Evolutionary conservation across 2,888 invertebrate species (phyloP), one percentile per base, ranked within the genome.

Genomic region (Metallyticus violacea): DNA sequence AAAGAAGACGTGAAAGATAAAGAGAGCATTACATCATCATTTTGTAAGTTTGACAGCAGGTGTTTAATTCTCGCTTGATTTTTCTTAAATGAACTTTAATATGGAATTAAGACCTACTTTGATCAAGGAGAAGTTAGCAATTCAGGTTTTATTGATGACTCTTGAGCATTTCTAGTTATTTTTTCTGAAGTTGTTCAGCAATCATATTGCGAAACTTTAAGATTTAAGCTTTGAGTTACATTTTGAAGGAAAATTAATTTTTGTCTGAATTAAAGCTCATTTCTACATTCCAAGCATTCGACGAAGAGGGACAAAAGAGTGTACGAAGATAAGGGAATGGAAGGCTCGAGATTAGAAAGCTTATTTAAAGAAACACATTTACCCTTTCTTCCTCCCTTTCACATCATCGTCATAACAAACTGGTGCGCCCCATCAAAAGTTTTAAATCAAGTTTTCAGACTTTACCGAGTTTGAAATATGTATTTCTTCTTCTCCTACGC

Each of bases 361-460:
- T 62, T 62, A 62, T 62, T 62, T 62, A 62, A 62, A 62, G 40
- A 62, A 62, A 62, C 40, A 62, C 40, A 62, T 62, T 62, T 62
- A 62, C 40, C 40, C 40, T 62, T 62, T 62, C 40, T 62, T 62
- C 40, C 40, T 15, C 40, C 40, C 40, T 62, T 62, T 22, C 40
- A 62, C 40, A 62, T 62, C 40, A 62, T 26, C 82, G 76, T 76
- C 30, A 27, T 82, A 82, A 82, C 76, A 82, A 76, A 82, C 26
- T 62, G 76, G 15, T 26, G 76, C 40, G 26, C 26, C 29, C 29
- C 81, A 81, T 81, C 81, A 81, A 81, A 81, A 81, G 40, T 62
- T 82, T 82, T 82, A 82, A 82, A 82, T 82, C 82, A 82, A 82
- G 62, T 82, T 62, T 30, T 30, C 81, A 81, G 81, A 25, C 81